phyloP scores from a whole-genome alignment of 2,113 vertebrate genomes.

The Hucho hucho region DNA sequence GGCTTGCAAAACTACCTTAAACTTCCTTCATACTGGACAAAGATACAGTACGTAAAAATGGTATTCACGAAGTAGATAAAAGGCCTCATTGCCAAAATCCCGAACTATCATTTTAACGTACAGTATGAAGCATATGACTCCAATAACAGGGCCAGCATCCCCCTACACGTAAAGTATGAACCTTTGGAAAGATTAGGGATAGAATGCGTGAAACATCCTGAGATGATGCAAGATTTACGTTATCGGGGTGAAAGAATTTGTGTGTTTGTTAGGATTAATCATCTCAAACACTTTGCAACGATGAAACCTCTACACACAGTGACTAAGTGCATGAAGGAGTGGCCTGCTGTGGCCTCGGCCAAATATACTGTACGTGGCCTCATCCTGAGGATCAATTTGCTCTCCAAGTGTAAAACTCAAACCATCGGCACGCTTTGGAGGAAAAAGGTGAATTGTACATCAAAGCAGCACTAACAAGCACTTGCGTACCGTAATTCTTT shows the following conservation, averaged over 20 bases:
- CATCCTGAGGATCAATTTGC: slow-evolving; percentile 36
- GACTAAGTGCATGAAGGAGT: background rate
- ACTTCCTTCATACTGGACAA: no score
- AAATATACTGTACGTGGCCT: slow-evolving; percentile 31
- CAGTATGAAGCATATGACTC: background rate
- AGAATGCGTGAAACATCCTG: background rate
- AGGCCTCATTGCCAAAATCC: no score
- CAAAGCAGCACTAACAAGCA: slow-evolving; percentile 42
- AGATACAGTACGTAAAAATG: no score
- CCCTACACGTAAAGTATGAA: background rate
- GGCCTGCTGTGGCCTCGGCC: background rate
- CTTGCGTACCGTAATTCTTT: slow-evolving; percentile 13
- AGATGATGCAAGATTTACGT: background rate
- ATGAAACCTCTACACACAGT: no score
- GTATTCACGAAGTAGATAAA: no score
- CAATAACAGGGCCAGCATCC: background rate
- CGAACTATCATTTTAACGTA: background rate
- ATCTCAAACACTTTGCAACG: no score
- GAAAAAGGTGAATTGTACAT: slow-evolving; percentile 48
- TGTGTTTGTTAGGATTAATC: no score
- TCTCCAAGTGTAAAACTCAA: slow-evolving; percentile 24
- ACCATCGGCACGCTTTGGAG: slow-evolving; percentile 33
- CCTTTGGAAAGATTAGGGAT: background rate
- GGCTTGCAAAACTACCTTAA: no score
- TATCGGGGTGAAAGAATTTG: background rate